Percentiles rank a stretch among this genome's conserved stretches.
These are phyloP conservation scores for Kradibia gibbosae DNA, from an alignment of 1,140 invertebrate species.

Conservation along the genomic window DNA sequence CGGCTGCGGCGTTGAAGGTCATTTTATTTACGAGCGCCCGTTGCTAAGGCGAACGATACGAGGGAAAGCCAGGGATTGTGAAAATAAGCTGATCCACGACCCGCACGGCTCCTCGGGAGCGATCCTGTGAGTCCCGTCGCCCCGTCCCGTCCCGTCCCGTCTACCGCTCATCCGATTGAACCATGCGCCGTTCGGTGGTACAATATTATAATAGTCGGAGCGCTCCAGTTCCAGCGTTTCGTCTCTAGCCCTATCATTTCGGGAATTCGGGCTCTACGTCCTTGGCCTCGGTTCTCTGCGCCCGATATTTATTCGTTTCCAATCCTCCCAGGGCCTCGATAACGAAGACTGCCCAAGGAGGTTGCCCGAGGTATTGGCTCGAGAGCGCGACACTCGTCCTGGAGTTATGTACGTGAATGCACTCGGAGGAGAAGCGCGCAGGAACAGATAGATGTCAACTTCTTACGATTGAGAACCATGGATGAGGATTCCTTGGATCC, in stretches of 20 bases:
- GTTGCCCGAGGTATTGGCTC: neutral
- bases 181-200: no score
- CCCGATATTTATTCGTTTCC: constrained; percentile 11
- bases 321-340: neutral
- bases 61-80: no score
- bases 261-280: no score
- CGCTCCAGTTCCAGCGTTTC: constrained; percentile 23
- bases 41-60: neutral
- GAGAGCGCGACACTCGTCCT: neutral
- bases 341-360: neutral
- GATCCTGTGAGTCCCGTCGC: no score
- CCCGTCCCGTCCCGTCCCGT: no score
- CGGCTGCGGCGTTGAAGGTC: neutral
- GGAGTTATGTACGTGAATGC: neutral
- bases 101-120: no score
- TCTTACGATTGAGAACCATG: constrained; percentile 58
- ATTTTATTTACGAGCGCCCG: neutral
- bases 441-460: constrained; percentile 45
- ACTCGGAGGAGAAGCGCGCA: no score
- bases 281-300: no score
- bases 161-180: no score
- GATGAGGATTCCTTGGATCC: constrained; percentile 66
- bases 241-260: neutral
- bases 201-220: no score
- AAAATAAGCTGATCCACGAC: no score